Evolutionary conservation across 2,113 vertebrate genomes (phyloP).

Genomic region (Oryzias celebensis): DNA sequence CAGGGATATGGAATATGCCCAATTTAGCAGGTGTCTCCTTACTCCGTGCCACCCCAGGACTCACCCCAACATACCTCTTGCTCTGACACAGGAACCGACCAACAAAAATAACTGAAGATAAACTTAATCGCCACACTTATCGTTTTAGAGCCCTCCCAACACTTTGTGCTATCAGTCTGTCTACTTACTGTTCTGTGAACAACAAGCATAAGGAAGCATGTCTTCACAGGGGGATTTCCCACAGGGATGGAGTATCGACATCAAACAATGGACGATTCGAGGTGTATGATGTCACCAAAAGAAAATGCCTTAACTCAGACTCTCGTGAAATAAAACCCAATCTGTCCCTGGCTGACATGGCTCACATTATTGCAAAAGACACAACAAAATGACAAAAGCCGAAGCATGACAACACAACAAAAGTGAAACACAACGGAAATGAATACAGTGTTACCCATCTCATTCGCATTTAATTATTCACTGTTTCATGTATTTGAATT

Average conservation of each 20-base stretch:
- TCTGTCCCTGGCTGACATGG: too few species aligned
- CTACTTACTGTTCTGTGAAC: conserved; percentile 56
- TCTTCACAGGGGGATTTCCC: conserved; percentile 49
- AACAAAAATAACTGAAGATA: conserved; percentile 82
- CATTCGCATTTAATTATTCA: too few species aligned
- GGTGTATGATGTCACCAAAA: too few species aligned
- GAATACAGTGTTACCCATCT: too few species aligned
- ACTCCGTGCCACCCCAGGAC: not conserved
- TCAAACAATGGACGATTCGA: too few species aligned
- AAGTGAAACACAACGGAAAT: too few species aligned
- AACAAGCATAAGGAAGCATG: conserved; percentile 27
- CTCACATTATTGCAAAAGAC: too few species aligned
- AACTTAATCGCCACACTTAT: conserved; percentile 80
- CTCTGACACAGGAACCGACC: conserved; percentile 31
- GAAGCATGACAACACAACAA: too few species aligned
- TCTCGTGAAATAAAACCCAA: too few species aligned
- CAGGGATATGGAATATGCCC: not conserved
- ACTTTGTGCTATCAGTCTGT: conserved; percentile 47
- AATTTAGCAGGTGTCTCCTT: conserved; percentile 26
- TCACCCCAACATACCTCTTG: conserved; percentile 1
- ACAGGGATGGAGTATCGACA: conserved; percentile 7
- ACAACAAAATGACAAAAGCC: too few species aligned
- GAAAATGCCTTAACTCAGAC: too few species aligned
- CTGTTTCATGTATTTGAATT: too few species aligned
- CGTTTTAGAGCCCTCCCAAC: conserved; percentile 61